A percentile compares a stretch with the other conserved stretches of the same genome.
Evolutionary conservation across 1,140 invertebrate species (phyloP).

Genomic region (Periplaneta americana): DNA sequence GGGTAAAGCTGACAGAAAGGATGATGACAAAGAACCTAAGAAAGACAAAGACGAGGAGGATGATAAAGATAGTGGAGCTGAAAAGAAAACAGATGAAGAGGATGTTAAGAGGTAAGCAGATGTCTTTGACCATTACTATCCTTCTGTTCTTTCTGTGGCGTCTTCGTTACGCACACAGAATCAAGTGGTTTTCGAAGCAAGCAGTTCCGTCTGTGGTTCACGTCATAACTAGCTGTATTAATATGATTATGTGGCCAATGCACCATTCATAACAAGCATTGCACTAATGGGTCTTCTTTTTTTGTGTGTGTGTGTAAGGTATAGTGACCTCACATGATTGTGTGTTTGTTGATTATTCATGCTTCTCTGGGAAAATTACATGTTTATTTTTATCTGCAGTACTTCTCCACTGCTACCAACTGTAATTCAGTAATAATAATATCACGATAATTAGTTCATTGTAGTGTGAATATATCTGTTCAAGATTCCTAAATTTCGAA

Average conservation of each 20-base stretch:
- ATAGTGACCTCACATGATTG: background rate
- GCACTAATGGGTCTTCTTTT: background rate
- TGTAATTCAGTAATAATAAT: background rate
- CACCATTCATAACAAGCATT: background rate
- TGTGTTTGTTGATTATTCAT: background rate
- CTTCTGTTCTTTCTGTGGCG: conserved; percentile 11
- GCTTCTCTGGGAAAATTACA: background rate
- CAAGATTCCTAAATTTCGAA: background rate
- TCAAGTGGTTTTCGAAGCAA: background rate
- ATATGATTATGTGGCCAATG: background rate
- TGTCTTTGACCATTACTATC: conserved; percentile 1
- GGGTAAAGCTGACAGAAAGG: conserved; percentile 18
- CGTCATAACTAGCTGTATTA: background rate
- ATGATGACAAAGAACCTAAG: conserved; percentile 18
- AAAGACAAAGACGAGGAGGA: conserved; percentile 8
- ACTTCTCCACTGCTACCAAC: background rate
- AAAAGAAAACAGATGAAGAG: conserved; percentile 14
- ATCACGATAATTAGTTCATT: background rate
- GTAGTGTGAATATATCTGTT: background rate
- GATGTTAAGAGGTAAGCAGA: conserved; percentile 18
- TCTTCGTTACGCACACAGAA: conserved; percentile 8
- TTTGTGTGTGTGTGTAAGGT: background rate
- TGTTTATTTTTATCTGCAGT: too few relatives aligned
- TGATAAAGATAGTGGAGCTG: conserved; percentile 15
- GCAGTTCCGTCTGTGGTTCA: background rate